Conservation (phyloP, 1,140 invertebrate genomes). For the Frieseomelitta varia region DNA sequence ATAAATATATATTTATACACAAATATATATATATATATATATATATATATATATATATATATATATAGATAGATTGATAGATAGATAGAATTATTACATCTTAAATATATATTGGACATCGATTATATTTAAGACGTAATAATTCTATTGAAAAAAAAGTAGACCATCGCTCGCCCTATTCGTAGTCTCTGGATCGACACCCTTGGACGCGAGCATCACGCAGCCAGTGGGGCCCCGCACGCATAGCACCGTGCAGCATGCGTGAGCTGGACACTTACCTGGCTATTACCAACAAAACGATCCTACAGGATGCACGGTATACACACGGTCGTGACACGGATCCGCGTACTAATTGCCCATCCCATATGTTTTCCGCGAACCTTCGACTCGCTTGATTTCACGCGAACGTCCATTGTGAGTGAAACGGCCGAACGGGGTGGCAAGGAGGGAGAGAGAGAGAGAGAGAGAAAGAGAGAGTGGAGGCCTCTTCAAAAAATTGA, state of each 20-base stretch:
- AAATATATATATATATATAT: no score
- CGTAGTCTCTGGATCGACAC: not conserved
- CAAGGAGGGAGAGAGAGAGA: no score
- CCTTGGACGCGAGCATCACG: slow-evolving; percentile 40
- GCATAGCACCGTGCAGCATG: slow-evolving; percentile 12
- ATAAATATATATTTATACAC: no score
- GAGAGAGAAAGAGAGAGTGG: not conserved
- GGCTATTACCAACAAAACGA: slow-evolving; percentile 40
- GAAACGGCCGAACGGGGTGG: not conserved
- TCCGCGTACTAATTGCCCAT: slow-evolving; percentile 28
- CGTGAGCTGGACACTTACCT: slow-evolving; percentile 51
- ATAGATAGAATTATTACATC: no score
- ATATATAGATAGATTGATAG: no score
- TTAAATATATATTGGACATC: no score
- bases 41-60: no score
- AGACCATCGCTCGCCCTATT: no score
- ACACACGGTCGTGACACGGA: not conserved
- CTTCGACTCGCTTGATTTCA: slow-evolving; percentile 21
- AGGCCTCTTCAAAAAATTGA: slow-evolving; percentile 23
- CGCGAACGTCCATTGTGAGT: slow-evolving; percentile 3
- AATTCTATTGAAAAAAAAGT: no score
- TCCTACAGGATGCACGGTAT: slow-evolving; percentile 5
- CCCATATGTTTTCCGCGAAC: slow-evolving; percentile 38
- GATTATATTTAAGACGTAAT: no score
- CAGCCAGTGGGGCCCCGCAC: slow-evolving; percentile 21